Conservation (phyloP, 2,888 invertebrate genomes). For the Fabriciana adippe region DNA sequence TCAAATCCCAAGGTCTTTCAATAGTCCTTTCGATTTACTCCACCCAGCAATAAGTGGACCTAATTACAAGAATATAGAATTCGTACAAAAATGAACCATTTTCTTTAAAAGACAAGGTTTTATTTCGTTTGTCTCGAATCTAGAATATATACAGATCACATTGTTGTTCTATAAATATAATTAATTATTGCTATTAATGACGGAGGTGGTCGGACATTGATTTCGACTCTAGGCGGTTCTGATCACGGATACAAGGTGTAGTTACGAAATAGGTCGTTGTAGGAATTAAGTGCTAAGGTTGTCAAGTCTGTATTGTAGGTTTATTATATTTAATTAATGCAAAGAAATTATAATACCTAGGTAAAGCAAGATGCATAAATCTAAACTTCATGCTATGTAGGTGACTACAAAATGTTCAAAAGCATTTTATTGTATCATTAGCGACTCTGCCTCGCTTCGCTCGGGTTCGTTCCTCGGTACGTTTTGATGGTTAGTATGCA, state of each 20-base stretch:
- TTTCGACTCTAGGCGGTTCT: constrained; percentile 48
- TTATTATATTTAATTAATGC: background rate
- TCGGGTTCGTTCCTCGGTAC: too few relatives aligned
- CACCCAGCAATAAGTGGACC: constrained; percentile 49
- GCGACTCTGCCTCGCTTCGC: too few relatives aligned
- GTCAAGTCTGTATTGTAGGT: background rate
- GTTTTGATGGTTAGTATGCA: too few relatives aligned
- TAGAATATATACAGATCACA: constrained; percentile 25
- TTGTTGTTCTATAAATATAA: constrained; percentile 51
- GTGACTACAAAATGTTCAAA: too few relatives aligned
- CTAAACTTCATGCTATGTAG: background rate
- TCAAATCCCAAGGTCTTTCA: constrained; percentile 68
- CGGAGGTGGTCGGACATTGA: constrained; percentile 49
- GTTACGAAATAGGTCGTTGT: constrained; percentile 34
- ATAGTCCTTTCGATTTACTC: constrained; percentile 52
- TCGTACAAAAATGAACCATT: constrained; percentile 30
- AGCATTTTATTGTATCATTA: too few relatives aligned
- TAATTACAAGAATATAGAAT: constrained; percentile 40
- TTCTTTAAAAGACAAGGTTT: constrained; percentile 5
- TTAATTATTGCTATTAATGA: constrained; percentile 53
- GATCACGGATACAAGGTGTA: constrained; percentile 48
- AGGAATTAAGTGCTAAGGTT: constrained; percentile 14
- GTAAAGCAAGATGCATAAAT: background rate
- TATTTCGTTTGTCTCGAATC: constrained; percentile 11
- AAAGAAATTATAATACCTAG: background rate